These are phyloP conservation scores for Lepus americanus DNA, from an alignment of 2,113 vertebrate species.

Conservation along the genomic window DNA sequence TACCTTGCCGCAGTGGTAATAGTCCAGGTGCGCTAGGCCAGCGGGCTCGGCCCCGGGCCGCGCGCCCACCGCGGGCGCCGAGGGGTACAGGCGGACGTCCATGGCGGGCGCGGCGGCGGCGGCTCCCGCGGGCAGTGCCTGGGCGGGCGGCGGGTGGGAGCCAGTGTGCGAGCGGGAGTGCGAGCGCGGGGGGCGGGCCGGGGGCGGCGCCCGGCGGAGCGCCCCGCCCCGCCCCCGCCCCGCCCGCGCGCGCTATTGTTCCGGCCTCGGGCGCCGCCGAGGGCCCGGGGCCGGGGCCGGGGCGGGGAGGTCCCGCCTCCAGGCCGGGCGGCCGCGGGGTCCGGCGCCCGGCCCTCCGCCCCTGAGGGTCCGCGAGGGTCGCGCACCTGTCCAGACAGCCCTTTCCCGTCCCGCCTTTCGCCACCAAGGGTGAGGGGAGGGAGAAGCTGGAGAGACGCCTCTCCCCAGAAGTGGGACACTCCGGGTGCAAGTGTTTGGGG, in stretches of 20 bases:
- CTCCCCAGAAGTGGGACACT: constrained; percentile 55
- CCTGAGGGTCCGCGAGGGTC: too few relatives aligned
- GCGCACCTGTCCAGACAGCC: not conserved
- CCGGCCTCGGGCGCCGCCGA: constrained; percentile 80
- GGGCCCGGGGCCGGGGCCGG: constrained; percentile 27
- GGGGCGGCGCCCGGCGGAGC: constrained; percentile 68
- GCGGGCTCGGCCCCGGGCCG: constrained; percentile 94
- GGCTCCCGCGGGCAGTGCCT: constrained; percentile 87
- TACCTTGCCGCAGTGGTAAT: constrained; percentile 99
- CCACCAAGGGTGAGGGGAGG: not conserved
- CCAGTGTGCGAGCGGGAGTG: constrained; percentile 79
- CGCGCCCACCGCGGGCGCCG: constrained; percentile 96
- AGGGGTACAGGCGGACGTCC: constrained; percentile 91
- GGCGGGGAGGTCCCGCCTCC: not conserved
- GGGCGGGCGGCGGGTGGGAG: constrained; percentile 80
- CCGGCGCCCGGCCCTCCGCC: not conserved
- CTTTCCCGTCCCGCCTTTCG: not conserved
- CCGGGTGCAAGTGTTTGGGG: not conserved
- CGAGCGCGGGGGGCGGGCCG: constrained; percentile 78
- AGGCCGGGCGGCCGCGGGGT: accelerated
- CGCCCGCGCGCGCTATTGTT: constrained; percentile 83
- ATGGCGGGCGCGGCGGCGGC: constrained; percentile 84
- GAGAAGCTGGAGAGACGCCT: not conserved
- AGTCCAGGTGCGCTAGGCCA: constrained; percentile 95
- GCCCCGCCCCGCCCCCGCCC: constrained; percentile 69